Evolutionary conservation across 2,113 vertebrate genomes (phyloP), one percentile per base, ranked within the genome.

Genomic region (Pelecanus crispus): DNA sequence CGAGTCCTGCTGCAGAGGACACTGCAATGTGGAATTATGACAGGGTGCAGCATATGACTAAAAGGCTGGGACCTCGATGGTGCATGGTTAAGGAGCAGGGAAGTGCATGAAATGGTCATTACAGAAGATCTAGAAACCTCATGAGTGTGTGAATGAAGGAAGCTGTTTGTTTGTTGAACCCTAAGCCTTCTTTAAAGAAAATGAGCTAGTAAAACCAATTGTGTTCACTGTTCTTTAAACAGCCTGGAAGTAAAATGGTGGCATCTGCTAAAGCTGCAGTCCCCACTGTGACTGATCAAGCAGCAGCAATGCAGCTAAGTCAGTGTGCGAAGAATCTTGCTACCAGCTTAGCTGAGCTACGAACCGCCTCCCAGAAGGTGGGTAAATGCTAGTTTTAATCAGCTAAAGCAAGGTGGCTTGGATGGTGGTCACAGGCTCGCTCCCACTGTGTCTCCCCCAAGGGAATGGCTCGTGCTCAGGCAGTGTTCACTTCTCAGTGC

Each of bases 171-270:
- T 84, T 66, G 17, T 63, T 88, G 49, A 75, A 47, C 66, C 22
- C 13, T 49, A 59, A 58, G 10, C 17, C 3, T 38, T 11, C 9
- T 78, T 71, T 82, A 38, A 61, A 90, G 81, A 34, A 90, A 70
- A 80, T 12, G 9, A 88, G 17, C 50, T 70, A 17, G 8, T 94
- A 65, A 94, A 90, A 31, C 4, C 17, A 50, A 6, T 9, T 68
- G 44, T 88, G 79, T 63, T 89, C 18, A 22, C 59, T 80, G 3
- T 29, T 97, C 34, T 95, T 86, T 90, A 44, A 42, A 79, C 90
- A 99, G 99, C 99, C 99, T 65, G 99, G 99, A 87, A 99, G 99
- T 97, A 99, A 99, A 95, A 99, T 99, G 99, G 99, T 99, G 93
- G 97, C 98, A 2, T 99, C 99, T 12, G 99, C 99, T 58, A 99